These are phyloP conservation scores for Hydropotes inermis DNA, from an alignment of 2,113 vertebrate genomes.

Conservation along the genomic window DNA sequence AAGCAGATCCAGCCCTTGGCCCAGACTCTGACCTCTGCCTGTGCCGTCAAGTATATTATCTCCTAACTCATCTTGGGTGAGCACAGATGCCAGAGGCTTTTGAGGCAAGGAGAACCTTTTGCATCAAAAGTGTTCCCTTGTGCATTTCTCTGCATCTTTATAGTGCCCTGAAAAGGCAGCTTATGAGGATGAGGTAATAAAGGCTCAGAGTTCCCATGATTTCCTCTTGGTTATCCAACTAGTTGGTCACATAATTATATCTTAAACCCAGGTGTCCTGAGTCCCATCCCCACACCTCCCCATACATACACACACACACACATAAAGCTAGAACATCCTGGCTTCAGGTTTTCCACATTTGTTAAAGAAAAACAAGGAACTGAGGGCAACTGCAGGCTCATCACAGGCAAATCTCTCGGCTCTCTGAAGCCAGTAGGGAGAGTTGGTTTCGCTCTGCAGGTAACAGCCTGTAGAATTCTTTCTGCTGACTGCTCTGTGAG, in stretches of 20 bases:
- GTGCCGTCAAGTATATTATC: background rate
- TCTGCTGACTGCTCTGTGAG: conserved; percentile 17
- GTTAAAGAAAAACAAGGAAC: background rate
- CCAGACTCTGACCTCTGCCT: background rate
- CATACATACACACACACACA: accelerated
- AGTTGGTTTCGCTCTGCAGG: background rate
- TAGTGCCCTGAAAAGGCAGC: background rate
- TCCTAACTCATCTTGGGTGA: background rate
- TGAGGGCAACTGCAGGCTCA: background rate
- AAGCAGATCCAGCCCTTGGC: background rate
- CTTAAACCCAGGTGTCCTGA: background rate
- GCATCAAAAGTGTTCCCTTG: background rate
- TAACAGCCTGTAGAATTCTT: conserved; percentile 51
- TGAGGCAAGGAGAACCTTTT: background rate
- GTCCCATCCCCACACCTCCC: accelerated
- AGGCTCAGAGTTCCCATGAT: background rate
- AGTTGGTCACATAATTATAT: background rate
- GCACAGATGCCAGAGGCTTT: background rate
- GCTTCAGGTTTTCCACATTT: background rate
- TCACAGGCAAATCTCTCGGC: background rate
- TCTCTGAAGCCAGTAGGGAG: background rate
- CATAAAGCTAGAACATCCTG: background rate
- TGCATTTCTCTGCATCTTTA: background rate
- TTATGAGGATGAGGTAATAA: background rate
- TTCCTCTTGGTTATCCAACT: background rate